Evolutionary conservation across 35 echinoderm and acorn worm genomes (phyloP).

Genomic region (Lytechinus variegatus): DNA sequence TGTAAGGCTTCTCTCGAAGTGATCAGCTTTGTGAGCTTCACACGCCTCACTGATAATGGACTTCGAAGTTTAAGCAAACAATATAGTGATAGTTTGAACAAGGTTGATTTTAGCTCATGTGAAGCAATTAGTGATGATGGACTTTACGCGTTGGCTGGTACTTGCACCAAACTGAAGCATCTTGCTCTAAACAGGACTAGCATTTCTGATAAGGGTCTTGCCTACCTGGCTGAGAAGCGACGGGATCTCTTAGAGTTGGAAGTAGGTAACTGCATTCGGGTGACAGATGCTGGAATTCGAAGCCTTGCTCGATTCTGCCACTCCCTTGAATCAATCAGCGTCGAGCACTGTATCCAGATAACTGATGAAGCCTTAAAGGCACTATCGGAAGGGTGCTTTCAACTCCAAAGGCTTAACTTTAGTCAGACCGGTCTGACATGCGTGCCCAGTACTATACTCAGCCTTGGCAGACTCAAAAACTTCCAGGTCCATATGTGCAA

Average conservation of each 20-base stretch:
- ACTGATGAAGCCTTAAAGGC: constrained; percentile 40
- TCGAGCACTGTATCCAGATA: constrained; percentile 38
- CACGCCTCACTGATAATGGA: constrained; percentile 38
- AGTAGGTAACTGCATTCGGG: constrained; percentile 41
- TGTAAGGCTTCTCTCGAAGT: constrained; percentile 28
- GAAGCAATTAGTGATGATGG: constrained; percentile 40
- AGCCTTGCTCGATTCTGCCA: constrained; percentile 45
- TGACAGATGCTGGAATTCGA: constrained; percentile 39
- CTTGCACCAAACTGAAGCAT: constrained; percentile 27
- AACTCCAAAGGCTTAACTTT: constrained; percentile 37
- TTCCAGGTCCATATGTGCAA: constrained; percentile 49
- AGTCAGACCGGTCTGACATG: constrained; percentile 46
- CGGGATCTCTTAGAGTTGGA: constrained; percentile 33
- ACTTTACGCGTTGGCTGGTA: constrained; percentile 27
- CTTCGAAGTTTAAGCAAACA: constrained; percentile 35
- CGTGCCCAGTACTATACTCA: constrained; percentile 44
- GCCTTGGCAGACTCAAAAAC: constrained; percentile 30
- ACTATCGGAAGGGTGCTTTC: constrained; percentile 23
- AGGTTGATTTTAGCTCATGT: constrained; percentile 32
- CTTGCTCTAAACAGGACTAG: constrained; percentile 46
- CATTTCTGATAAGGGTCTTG: constrained; percentile 37
- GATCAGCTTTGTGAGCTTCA: constrained; percentile 23
- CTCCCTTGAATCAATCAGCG: constrained; percentile 39
- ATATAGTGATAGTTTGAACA: constrained; percentile 19
- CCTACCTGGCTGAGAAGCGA: constrained; percentile 42